Evolutionary conservation across 2,113 vertebrate species (phyloP).

Genomic region (Chamaetylas fuelleborni): DNA sequence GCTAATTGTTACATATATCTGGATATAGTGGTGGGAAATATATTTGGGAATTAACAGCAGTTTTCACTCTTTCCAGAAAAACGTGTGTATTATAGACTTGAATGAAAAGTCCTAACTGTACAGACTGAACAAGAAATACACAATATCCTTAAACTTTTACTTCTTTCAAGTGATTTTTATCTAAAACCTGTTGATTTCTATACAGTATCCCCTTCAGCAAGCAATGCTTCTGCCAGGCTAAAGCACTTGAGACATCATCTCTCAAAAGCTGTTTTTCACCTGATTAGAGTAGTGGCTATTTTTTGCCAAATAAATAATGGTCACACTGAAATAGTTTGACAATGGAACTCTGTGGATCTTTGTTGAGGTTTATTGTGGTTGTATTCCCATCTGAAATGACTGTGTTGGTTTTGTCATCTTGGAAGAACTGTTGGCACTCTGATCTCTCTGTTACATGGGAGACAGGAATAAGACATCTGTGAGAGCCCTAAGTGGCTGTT

Average conservation of each 20-base stretch:
- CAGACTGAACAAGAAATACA: not conserved
- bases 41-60: not conserved
- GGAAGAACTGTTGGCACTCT: not conserved
- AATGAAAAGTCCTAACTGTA: not conserved
- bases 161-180: not conserved
- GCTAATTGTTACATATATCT: not conserved
- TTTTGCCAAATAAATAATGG: not conserved
- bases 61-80: not conserved
- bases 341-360: not conserved
- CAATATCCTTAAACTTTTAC: not conserved
- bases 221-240: not conserved
- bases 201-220: not conserved
- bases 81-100: not conserved
- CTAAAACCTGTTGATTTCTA: not conserved
- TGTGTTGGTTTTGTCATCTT: not conserved
- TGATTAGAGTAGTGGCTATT: not conserved
- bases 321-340: not conserved
- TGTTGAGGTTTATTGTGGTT: not conserved
- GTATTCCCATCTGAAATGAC: not conserved
- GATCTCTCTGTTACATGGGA: not conserved
- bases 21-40: not conserved
- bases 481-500: not conserved
- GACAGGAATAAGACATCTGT: not conserved
- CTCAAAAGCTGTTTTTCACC: not conserved
- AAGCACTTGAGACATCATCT: not conserved